Percentiles rank a stretch among this genome's conserved stretches.
These are phyloP conservation scores for Melanaphis sacchari DNA, from an alignment of 1,140 invertebrate genomes.

Conservation along the genomic window DNA sequence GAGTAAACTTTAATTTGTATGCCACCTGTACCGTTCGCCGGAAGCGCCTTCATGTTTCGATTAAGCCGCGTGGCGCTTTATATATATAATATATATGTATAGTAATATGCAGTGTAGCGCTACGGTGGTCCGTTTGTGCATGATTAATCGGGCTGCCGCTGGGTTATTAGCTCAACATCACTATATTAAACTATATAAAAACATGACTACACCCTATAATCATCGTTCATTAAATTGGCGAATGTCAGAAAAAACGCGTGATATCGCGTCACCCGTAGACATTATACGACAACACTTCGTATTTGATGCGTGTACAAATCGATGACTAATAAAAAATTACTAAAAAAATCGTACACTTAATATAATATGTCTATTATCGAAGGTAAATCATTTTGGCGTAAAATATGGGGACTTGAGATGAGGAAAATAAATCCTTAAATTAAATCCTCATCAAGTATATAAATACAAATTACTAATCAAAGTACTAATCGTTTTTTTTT, in stretches of 20 bases:
- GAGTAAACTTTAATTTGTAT: not conserved
- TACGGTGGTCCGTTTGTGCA: slow-evolving; percentile 20
- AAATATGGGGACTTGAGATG: not conserved
- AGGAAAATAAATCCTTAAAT: not conserved
- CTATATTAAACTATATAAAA: not conserved
- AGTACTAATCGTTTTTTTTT: no score
- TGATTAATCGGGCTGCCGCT: not conserved
- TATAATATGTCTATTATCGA: not conserved
- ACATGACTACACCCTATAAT: not conserved
- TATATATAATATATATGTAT: not conserved
- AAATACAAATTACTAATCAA: no score
- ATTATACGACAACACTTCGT: not conserved
- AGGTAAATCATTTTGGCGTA: not conserved
- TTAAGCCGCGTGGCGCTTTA: slow-evolving; percentile 15
- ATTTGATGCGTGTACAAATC: not conserved
- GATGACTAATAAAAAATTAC: not conserved
- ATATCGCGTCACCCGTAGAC: not conserved
- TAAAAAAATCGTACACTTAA: not conserved
- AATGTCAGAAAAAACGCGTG: not conserved
- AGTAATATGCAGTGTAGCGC: no score
- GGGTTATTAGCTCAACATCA: slow-evolving; percentile 11
- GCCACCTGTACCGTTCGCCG: not conserved
- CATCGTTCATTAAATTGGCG: not conserved
- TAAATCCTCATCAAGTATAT: no score
- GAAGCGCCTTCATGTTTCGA: not conserved